phyloP scores from a whole-genome alignment of 2,113 vertebrate genomes.

The human (Homo sapiens) region GRCh38 chr3:5049001-5049500 shows the following conservation, averaged over 20 bases:
- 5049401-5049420: background rate
- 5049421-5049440: background rate
- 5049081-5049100: too few relatives aligned
- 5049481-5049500: background rate
- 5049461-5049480: background rate
- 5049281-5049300: background rate
- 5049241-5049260: background rate
- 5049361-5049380: background rate
- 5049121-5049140: background rate
- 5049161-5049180: too few relatives aligned
- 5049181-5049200: background rate
- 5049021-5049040: too few relatives aligned
- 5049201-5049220: background rate
- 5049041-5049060: too few relatives aligned
- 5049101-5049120: background rate
- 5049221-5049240: background rate
- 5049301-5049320: background rate
- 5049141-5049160: background rate
- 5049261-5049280: background rate
- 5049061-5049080: too few relatives aligned
- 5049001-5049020: too few relatives aligned
- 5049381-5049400: background rate
- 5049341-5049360: background rate
- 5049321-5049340: background rate
- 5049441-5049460: background rate